Evolutionary conservation across 2,888 invertebrate genomes (phyloP).

Genomic region (Linnaemya tessellans): DNA sequence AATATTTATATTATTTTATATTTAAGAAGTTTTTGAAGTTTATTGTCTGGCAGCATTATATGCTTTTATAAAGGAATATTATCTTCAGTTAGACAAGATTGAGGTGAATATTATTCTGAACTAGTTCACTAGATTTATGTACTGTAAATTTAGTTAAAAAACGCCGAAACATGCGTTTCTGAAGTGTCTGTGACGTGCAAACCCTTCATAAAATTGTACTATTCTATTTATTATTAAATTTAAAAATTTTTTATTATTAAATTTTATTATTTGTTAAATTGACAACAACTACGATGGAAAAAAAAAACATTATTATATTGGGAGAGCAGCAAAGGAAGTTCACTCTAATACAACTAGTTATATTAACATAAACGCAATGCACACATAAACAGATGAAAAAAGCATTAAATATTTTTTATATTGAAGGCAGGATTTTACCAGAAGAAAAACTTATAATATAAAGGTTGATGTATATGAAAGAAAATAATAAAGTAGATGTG

Average conservation of each 20-base stretch:
- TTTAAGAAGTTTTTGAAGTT: too few relatives aligned
- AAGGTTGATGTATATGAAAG: constrained; percentile 10
- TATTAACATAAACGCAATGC: constrained; percentile 44
- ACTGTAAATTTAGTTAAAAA: too few relatives aligned
- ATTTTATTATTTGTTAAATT: constrained; percentile 22
- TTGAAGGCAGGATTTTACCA: not conserved
- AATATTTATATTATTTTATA: too few relatives aligned
- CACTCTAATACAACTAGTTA: constrained; percentile 45
- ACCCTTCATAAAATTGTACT: not conserved
- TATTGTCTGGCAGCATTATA: too few relatives aligned
- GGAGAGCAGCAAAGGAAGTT: constrained; percentile 17
- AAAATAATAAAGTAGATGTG: not conserved
- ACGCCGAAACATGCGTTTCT: too few relatives aligned
- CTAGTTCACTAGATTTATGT: too few relatives aligned
- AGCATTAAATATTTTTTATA: constrained; percentile 25
- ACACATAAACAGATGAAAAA: constrained; percentile 49
- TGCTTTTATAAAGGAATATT: too few relatives aligned
- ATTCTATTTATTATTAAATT: not conserved
- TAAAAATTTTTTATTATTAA: not conserved
- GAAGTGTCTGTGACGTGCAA: too few relatives aligned
- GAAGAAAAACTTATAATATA: constrained; percentile 39
- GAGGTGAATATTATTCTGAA: too few relatives aligned
- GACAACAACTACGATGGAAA: constrained; percentile 1
- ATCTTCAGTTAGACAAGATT: too few relatives aligned
- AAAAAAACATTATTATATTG: constrained; percentile 21